A percentile compares a stretch with the other conserved stretches of the same genome.
phyloP scores from a whole-genome alignment of 2,797 vertebrate species.

The Basileuterus tristriatus region DNA sequence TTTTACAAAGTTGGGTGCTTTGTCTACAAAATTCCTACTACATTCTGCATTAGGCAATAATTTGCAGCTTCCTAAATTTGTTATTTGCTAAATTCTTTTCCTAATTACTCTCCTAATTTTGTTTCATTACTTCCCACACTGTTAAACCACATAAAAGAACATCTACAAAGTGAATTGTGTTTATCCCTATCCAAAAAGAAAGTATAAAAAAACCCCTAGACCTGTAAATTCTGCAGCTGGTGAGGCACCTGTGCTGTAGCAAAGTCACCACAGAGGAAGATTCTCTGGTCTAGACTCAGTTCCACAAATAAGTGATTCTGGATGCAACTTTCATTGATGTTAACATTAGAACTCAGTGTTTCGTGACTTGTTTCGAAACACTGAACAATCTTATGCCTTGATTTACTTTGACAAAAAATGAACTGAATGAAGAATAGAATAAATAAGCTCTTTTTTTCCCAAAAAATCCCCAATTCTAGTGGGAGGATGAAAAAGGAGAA shows the following conservation, averaged over 20 bases:
- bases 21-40: neutral
- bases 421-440: neutral
- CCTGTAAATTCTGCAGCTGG: neutral
- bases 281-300: neutral
- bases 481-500: neutral
- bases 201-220: neutral
- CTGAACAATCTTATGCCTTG: neutral
- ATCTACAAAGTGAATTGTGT: neutral
- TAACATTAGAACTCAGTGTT: neutral
- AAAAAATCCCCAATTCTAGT: neutral
- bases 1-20: neutral
- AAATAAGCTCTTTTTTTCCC: neutral
- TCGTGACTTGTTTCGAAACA: neutral
- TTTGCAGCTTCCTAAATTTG: conserved; percentile 19
- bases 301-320: neutral
- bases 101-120: conserved; percentile 28
- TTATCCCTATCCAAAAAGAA: neutral
- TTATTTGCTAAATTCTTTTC: conserved; percentile 30
- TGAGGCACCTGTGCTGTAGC: neutral
- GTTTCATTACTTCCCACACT: neutral
- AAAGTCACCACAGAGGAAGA: neutral
- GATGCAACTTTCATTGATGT: neutral
- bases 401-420: neutral
- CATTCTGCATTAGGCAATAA: neutral
- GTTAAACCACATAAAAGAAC: neutral